Percentiles rank a stretch among this genome's conserved stretches.
These are phyloP conservation scores for Muntiacus reevesi DNA, from an alignment of 2,113 vertebrate species.

Conservation along the genomic window DNA sequence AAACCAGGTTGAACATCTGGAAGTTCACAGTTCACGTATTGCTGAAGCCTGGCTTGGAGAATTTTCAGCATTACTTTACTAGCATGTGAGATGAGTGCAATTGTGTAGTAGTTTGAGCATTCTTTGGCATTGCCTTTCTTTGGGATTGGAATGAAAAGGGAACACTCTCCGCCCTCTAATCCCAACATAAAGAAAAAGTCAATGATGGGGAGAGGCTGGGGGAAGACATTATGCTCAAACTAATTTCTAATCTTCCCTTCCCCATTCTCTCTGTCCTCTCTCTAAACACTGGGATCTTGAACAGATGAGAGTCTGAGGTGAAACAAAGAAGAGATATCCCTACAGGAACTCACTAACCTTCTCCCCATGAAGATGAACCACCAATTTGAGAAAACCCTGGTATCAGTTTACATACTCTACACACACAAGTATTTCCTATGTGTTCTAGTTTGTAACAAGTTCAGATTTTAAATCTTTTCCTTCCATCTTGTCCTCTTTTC, in stretches of 20 bases:
- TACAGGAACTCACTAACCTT: not conserved
- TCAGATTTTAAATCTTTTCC: not conserved
- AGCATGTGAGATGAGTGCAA: too few species aligned
- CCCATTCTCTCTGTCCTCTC: not conserved
- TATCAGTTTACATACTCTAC: not conserved
- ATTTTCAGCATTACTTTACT: too few species aligned
- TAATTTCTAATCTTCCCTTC: not conserved
- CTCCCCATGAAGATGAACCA: not conserved
- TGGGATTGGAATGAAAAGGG: too few species aligned
- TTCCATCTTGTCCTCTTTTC: not conserved
- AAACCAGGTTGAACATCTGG: too few species aligned
- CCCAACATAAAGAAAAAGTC: not conserved
- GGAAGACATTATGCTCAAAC: not conserved
- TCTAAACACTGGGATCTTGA: not conserved
- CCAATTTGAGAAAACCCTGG: not conserved
- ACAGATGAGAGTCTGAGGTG: not conserved
- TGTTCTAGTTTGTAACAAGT: not conserved
- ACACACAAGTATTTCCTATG: not conserved
- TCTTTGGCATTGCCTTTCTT: too few species aligned
- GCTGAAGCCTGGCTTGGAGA: too few species aligned
- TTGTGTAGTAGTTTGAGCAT: too few species aligned
- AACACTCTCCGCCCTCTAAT: too few species aligned
- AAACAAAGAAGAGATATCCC: not conserved
- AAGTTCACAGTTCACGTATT: too few species aligned
- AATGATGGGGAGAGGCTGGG: fast-evolving